Conservation (phyloP, 1,140 invertebrate genomes). For the Sweltsa coloradensis region DNA sequence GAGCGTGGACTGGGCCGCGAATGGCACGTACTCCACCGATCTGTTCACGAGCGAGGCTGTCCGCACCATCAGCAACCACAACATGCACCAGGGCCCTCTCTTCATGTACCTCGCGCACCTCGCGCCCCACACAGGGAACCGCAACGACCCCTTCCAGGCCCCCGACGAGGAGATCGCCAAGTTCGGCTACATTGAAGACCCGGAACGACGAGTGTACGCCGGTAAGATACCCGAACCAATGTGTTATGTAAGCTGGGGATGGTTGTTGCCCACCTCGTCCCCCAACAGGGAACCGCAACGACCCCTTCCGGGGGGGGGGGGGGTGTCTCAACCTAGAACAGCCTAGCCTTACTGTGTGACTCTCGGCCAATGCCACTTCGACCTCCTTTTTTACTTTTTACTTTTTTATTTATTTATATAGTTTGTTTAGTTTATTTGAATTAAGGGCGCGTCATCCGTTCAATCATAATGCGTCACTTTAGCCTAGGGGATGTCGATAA, state of each 20-base stretch:
- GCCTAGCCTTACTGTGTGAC: no score
- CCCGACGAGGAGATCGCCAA: conserved; percentile 56
- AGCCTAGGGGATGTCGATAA: no score
- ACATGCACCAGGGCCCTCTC: conserved; percentile 40
- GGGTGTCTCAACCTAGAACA: no score
- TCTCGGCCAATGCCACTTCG: no score
- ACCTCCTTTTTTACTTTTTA: no score
- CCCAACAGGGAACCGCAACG: conserved; percentile 57
- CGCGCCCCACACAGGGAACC: conserved; percentile 63
- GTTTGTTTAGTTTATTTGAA: no score
- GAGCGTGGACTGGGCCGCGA: conserved; percentile 38
- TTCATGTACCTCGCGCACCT: conserved; percentile 72
- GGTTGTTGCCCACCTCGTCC: conserved; percentile 69
- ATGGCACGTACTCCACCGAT: conserved; percentile 62
- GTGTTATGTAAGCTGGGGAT: no score
- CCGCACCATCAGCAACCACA: conserved; percentile 51
- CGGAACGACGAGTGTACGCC: conserved; percentile 61
- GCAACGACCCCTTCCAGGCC: conserved; percentile 57
- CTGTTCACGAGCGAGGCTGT: conserved; percentile 60
- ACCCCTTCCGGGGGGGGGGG: conserved; percentile 66
- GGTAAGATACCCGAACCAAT: conserved; percentile 40
- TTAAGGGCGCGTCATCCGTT: no score
- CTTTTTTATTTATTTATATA: no score
- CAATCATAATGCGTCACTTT: no score
- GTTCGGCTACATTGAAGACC: conserved; percentile 62